Percentiles rank a stretch among this genome's conserved stretches.
These are phyloP conservation scores for Sicus ferrugineus DNA, from an alignment of 2,888 invertebrate genomes.

Conservation along the genomic window DNA sequence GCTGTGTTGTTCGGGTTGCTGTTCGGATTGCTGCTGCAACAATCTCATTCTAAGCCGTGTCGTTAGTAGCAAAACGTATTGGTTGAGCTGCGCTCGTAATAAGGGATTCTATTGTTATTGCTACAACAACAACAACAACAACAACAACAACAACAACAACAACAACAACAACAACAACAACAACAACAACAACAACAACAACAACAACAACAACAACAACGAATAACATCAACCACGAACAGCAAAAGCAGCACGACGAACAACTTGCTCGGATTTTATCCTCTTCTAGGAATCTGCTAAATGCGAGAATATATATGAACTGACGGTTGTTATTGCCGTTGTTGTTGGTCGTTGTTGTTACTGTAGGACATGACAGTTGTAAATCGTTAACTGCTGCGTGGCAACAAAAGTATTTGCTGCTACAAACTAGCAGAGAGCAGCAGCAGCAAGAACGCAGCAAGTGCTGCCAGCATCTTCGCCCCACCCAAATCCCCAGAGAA, in stretches of 20 bases:
- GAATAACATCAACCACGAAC: background rate
- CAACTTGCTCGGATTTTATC: background rate
- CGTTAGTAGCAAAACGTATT: constrained; percentile 41
- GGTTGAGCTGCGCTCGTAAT: constrained; percentile 42
- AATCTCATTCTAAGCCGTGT: constrained; percentile 38
- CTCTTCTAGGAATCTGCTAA: constrained; percentile 24
- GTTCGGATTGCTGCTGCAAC: constrained; percentile 3
- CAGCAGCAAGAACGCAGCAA: background rate
- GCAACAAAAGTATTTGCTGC: background rate
- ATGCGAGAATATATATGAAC: no score
- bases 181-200: background rate
- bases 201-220: background rate
- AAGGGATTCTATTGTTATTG: constrained; percentile 6
- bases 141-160: background rate
- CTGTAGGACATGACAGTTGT: constrained; percentile 29
- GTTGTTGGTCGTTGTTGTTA: no score
- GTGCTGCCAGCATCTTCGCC: no score
- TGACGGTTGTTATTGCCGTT: background rate
- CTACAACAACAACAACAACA: background rate
- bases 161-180: background rate
- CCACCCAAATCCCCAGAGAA: no score
- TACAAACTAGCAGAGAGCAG: background rate
- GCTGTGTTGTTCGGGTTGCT: constrained; percentile 26
- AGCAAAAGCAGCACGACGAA: background rate
- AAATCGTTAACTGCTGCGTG: constrained; percentile 26